Base-by-base conservation (phyloP, 2,113 vertebrate species). In the Psilopsiagon aymara region DNA sequence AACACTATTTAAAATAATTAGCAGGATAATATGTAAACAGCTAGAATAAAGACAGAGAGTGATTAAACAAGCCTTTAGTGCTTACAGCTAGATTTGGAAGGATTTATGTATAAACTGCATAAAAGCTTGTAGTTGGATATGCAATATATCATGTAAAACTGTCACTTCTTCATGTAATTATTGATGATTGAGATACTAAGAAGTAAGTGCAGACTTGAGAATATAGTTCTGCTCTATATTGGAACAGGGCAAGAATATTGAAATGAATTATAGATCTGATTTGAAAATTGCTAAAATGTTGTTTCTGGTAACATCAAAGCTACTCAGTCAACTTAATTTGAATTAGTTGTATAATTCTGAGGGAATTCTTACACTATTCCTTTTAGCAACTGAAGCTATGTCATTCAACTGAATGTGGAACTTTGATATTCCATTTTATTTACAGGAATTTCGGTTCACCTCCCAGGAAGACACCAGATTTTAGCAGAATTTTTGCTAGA, bases 61-160 rank as follows among this genome's bases (percentile, higher is more conserved):
- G 52, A 66, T 95, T 93, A 94, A 93, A 85, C 63, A 82, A 93
- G 78, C n/a, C 67, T 82, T 84, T 57, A 87, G 52, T 39, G 37
- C 62, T 87, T 88, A 47, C 82, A 66, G 39, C 62, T 82, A 77
- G 81, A 52, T 95, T 92, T 86, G 46, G 84, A 91, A 84, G 53
- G 69, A 80, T 95, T 86, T 82, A 79, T 91, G 63, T 76, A 87
- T 92, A 94, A 89, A 85, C 67, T 90, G 52, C 55, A 39, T 91
- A 91, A 90, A 89, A 94, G 41, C 83, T 92, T 76, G 75, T 73
- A 71, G 82, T 43, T 92, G 80, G 68, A 64, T 88, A 57, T 94
- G 78, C 35, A 81, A 81, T 93, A 71, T 78, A 83, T 86, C 31
- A 88, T 83, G 68, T 93, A 86, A 92, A 95, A 62, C 82, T 77